Conservation (phyloP, 2,888 invertebrate species). For the Drosophila engyochracea region DNA sequence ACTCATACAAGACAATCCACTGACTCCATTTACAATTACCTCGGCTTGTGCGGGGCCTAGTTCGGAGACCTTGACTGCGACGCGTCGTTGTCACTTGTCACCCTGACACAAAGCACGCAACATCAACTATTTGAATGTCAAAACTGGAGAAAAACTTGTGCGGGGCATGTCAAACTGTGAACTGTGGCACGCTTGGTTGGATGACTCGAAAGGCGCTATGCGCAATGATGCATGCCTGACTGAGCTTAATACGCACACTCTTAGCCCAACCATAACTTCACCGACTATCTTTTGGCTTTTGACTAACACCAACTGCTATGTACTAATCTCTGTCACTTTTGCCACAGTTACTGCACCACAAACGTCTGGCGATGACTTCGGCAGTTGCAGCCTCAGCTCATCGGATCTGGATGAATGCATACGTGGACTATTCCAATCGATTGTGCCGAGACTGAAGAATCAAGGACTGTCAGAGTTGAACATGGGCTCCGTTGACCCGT, state of each 20-base stretch:
- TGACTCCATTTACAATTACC: conserved; percentile 27
- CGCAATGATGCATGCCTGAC: conserved; percentile 51
- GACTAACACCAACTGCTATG: conserved; percentile 14
- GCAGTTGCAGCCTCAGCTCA: conserved; percentile 87
- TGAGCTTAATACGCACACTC: conserved; percentile 38
- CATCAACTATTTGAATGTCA: conserved; percentile 41
- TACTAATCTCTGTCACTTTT: conserved; percentile 52
- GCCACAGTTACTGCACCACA: conserved; percentile 48
- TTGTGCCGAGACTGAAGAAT: conserved; percentile 84
- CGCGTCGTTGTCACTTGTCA: conserved; percentile 48
- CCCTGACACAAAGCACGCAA: conserved; percentile 59
- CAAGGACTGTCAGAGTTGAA: conserved; percentile 74
- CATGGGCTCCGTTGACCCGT: conserved; percentile 81
- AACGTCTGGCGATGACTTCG: conserved; percentile 27
- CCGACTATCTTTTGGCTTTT: conserved; percentile 19
- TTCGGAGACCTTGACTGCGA: conserved; percentile 44
- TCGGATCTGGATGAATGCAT: conserved; percentile 87
- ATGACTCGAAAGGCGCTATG: conserved; percentile 45
- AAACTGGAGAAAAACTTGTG: conserved; percentile 27
- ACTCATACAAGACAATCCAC: conserved; percentile 3
- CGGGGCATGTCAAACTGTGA: conserved; percentile 40
- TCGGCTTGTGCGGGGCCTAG: neutral
- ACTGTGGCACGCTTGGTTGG: conserved; percentile 56
- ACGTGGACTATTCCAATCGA: conserved; percentile 86
- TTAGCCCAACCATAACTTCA: conserved; percentile 42